phyloP scores from a whole-genome alignment of 1,140 invertebrate genomes.

The Hydropsyche tenuis region DNA sequence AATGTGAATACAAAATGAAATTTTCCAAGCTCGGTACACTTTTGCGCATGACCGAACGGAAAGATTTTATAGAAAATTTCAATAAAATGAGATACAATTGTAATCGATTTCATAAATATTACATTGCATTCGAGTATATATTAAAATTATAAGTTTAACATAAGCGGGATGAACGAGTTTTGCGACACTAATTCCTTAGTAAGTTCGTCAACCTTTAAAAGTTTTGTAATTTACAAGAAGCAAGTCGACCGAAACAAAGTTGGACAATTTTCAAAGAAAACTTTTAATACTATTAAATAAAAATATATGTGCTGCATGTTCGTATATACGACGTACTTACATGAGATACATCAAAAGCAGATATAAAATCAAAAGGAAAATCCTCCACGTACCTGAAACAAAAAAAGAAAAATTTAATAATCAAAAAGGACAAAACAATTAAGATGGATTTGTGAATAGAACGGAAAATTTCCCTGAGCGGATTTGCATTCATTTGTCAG shows the following conservation, averaged over 20 bases:
- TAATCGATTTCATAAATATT: no score
- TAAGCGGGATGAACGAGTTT: slow-evolving; percentile 1
- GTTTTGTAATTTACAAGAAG: slow-evolving; percentile 5
- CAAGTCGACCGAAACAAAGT: not conserved
- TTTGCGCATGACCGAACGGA: no score
- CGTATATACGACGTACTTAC: not conserved
- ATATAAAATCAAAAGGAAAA: not conserved
- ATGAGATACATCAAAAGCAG: not conserved
- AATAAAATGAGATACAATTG: no score
- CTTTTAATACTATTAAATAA: not conserved
- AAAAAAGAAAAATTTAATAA: slow-evolving; percentile 13
- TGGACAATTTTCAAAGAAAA: not conserved
- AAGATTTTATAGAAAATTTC: no score
- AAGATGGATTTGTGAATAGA: not conserved
- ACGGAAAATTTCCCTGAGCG: not conserved
- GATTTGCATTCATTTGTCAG: not conserved
- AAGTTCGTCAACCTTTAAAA: not conserved
- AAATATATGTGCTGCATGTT: not conserved
- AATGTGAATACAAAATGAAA: no score
- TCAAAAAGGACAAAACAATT: not conserved
- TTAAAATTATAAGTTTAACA: no score
- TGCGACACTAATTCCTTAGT: not conserved
- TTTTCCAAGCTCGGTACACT: no score
- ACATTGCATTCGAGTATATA: no score
- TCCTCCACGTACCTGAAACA: slow-evolving; percentile 2